Base-by-base conservation (phyloP, 2,113 vertebrate species). In the Poeciliopsis turrubarensis region DNA sequence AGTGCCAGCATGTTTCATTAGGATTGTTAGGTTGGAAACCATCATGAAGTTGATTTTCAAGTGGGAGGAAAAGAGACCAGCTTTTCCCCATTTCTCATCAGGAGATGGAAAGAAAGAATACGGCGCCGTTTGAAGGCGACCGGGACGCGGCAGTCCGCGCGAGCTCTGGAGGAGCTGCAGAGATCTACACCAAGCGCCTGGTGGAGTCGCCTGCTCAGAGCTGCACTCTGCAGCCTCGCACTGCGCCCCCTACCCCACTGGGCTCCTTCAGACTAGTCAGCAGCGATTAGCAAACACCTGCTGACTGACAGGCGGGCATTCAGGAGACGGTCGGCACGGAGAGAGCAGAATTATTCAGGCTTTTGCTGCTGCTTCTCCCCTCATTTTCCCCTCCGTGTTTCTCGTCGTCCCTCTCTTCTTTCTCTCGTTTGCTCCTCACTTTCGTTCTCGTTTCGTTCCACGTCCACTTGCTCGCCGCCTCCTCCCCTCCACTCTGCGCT, bases 281-380 rank as follows among this genome's bases (percentile, higher is more conserved):
- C 34, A 37, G 10, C 34, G 10, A 37, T 37, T 37, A 37, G 34
- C 34, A 37, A 11, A 37, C 34, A 12, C 22, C 51, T 57, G 51
- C 25, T n/a, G 44, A 47, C 0, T 8, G 32, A 34, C 7, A 34
- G 32, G 7, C 7, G 17, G 17, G 5, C 25, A 57, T 25, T 26
- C n/a, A 60, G 51, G 14, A 17, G 27, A 78, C 22, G 26, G 15
- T 72, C 8, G 74, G 64, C 25, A 19, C 0, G 13, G 63, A 22
- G 14, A 14, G 47, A 63, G 68, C 41, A 7, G 26, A 81, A 60
- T 0, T 34, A 76, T 30, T 70, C 65, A 57, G 39, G 60, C 44
- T 72, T 54, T 47, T 10, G 8, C 2, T 6, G 51, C 22, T 17
- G 7, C 51, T 25, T 25, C 51, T 60, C 31, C 39, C 44, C 60